Percentiles rank a stretch among this genome's conserved stretches.
Conservation (phyloP, 2,113 vertebrate genomes). For the Bagarius yarrelli region DNA sequence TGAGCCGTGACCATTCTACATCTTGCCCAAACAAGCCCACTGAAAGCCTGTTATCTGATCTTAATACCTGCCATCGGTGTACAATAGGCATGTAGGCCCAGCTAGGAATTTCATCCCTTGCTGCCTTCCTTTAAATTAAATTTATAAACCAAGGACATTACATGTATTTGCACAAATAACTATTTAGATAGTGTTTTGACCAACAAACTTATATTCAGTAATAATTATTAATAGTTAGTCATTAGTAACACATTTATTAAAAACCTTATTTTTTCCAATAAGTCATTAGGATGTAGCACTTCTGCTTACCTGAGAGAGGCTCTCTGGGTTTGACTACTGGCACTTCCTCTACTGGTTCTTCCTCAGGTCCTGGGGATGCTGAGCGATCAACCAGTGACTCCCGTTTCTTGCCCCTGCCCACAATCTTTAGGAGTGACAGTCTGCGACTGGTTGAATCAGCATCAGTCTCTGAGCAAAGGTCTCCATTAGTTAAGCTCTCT, state of each 20-base stretch:
- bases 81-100: conserved; percentile 38
- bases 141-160: not conserved
- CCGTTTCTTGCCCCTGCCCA: conserved; percentile 73
- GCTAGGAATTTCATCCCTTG: conserved; percentile 10
- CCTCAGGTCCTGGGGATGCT: conserved; percentile 61
- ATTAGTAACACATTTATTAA: not conserved
- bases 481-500: conserved; percentile 59
- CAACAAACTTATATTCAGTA: not conserved
- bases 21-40: conserved; percentile 27
- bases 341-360: conserved; percentile 62
- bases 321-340: conserved; percentile 76
- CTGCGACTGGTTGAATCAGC: conserved; percentile 65
- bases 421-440: conserved; percentile 78
- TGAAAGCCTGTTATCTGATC: conserved; percentile 39
- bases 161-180: not conserved
- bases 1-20: conserved; percentile 13
- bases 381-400: conserved; percentile 71
- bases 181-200: not conserved
- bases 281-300: not conserved
- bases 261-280: not conserved
- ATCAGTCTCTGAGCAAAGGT: conserved; percentile 61
- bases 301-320: conserved; percentile 78
- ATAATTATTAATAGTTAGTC: not conserved
- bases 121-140: not conserved
- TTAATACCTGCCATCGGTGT: conserved; percentile 29